A percentile compares a stretch with the other conserved stretches of the same genome.
Conservation (phyloP, 2,113 vertebrate genomes). For the Hemicordylus capensis region DNA sequence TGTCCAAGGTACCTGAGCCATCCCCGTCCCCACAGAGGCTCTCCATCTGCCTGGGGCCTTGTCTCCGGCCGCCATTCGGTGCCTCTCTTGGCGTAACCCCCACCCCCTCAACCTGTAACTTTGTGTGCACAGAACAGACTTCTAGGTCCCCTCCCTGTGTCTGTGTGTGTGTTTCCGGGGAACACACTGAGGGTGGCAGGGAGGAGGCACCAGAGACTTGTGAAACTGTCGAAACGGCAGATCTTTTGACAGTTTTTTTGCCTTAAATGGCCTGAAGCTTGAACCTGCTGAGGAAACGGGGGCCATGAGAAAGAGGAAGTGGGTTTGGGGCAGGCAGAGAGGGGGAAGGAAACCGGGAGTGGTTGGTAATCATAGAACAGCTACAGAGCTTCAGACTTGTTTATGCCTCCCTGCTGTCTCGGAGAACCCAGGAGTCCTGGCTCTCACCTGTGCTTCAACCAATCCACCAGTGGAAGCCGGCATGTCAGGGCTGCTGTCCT, state of each 20-base stretch:
- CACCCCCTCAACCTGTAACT: no score
- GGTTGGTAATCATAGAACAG: neutral
- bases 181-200: neutral
- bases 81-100: no score
- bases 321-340: neutral
- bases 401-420: neutral
- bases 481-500: neutral
- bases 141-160: neutral
- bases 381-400: neutral
- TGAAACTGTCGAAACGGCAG: conserved; percentile 21
- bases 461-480: neutral
- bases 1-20: conserved; percentile 79
- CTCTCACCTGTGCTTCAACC: neutral
- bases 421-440: neutral
- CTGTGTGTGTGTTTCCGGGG: neutral
- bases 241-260: conserved; percentile 10
- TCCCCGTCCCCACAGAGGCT: neutral
- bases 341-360: neutral
- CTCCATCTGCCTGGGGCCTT: neutral
- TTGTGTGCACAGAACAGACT: neutral
- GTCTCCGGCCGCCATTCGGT: neutral
- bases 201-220: neutral
- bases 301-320: conserved; percentile 23
- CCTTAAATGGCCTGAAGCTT: conserved; percentile 39
- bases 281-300: conserved; percentile 24